phyloP scores from a whole-genome alignment of 1,140 invertebrate genomes.

The Megathymus violae region DNA sequence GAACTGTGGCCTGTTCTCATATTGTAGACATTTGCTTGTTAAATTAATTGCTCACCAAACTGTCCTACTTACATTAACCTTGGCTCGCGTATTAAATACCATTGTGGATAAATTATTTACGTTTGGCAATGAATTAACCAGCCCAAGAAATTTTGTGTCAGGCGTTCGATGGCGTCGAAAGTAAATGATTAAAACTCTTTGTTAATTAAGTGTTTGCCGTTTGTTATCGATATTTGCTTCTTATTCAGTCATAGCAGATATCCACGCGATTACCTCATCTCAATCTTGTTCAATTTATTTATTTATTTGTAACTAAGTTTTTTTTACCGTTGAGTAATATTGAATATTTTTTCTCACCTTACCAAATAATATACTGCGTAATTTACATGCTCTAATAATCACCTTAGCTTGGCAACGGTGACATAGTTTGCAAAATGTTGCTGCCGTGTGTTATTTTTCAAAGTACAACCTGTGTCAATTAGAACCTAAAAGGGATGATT shows the following conservation, averaged over 20 bases:
- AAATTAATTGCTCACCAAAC: slow-evolving; percentile 48
- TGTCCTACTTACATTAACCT: slow-evolving; percentile 53
- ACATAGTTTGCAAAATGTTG: neutral
- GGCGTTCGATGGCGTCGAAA: too few relatives aligned
- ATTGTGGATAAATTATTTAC: slow-evolving; percentile 43
- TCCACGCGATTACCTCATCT: slow-evolving; percentile 14
- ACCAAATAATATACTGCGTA: neutral
- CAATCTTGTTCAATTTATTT: too few relatives aligned
- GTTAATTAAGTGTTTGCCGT: too few relatives aligned
- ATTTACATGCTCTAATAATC: slow-evolving; percentile 6
- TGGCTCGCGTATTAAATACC: slow-evolving; percentile 43
- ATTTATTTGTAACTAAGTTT: too few relatives aligned
- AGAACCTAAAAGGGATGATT: slow-evolving; percentile 1
- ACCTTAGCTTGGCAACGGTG: neutral
- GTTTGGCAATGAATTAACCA: slow-evolving; percentile 37
- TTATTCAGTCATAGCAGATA: slow-evolving; percentile 8
- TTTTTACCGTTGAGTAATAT: too few relatives aligned
- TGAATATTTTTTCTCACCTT: neutral
- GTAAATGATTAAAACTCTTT: too few relatives aligned
- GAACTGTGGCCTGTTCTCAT: slow-evolving; percentile 49
- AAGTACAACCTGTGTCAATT: neutral
- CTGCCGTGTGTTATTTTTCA: neutral
- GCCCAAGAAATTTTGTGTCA: too few relatives aligned
- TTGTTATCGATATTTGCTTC: neutral
- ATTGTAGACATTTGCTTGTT: slow-evolving; percentile 33